A percentile compares a stretch with the other conserved stretches of the same genome.
These are phyloP conservation scores for Vireo altiloquus DNA, from an alignment of 2,113 vertebrate genomes.

Conservation along the genomic window DNA sequence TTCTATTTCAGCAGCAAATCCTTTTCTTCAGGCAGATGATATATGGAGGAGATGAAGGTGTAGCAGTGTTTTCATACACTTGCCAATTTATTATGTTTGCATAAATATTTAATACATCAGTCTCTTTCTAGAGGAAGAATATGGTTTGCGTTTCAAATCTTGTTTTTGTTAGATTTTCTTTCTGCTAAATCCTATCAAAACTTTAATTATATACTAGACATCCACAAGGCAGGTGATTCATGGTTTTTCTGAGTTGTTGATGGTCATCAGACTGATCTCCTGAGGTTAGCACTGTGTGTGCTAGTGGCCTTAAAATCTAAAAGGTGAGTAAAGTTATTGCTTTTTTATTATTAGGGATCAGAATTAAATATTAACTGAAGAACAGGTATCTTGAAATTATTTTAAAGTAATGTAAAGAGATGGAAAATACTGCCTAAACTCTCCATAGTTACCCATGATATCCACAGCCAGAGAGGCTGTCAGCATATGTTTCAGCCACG, in stretches of 20 bases:
- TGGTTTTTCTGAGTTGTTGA: not conserved
- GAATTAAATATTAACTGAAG: not conserved
- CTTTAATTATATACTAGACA: conserved; percentile 25
- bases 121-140: conserved; percentile 59
- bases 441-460: not conserved
- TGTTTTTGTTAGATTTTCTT: conserved; percentile 37
- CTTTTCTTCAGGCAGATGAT: conserved; percentile 49
- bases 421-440: not conserved
- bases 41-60: conserved; percentile 62
- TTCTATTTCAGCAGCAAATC: conserved; percentile 46
- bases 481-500: not conserved
- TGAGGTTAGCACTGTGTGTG: not conserved
- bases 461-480: not conserved
- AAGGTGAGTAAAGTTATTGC: not conserved
- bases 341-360: not conserved
- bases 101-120: conserved; percentile 76
- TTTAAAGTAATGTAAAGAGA: not conserved
- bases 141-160: conserved; percentile 47
- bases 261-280: not conserved
- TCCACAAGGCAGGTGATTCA: not conserved
- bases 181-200: conserved; percentile 18
- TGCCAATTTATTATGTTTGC: conserved; percentile 70
- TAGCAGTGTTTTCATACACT: conserved; percentile 70
- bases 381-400: not conserved
- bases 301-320: not conserved